Evolutionary conservation across 37 sponge, comb jelly and placozoan species (phyloP), one percentile per base, ranked within the genome.

Genomic region (Cliona cf. orientalis): DNA sequence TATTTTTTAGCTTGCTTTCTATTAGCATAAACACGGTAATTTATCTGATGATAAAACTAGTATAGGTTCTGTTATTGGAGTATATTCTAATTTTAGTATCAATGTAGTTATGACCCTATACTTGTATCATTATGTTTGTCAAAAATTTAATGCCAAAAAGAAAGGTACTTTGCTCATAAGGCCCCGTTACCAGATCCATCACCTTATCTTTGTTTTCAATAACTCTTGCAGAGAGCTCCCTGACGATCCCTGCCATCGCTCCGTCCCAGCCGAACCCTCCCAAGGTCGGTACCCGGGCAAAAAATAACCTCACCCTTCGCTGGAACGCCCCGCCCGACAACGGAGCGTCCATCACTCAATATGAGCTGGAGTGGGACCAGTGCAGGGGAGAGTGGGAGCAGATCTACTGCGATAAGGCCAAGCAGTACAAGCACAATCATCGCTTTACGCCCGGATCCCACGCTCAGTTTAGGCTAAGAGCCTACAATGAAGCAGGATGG

Each of bases 331-430:
- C 88, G 14, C 49, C 58, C 4, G 83, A 81, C 79, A 86, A 91
- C 67, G 92, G 92, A 26, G 60, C 88, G 35, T 69, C 89, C 11
- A 87, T 91, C 65, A 71, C 79, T 31, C 38, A 72, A 33, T 91
- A 87, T 59, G 38, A 32, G 19, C 62, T 91, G 75, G 88, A 91
- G 45, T 91, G 92, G 92, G 89, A 82, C 80, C 69, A 76, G 58
- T 75, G 68, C 70, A 58, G 69, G 33, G 77, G 72, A 3, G 70
- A 82, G 36, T 79, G 56, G 62, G 71, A 41, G 53, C 32, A 66
- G 40, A 33, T 91, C 45, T 79, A 67, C 70, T 28, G 43, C 11
- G 92, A 86, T 28, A 76, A 72, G 58, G 80, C 81, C 49, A 87
- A 82, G 35, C 84, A 91, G 74, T 79, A 37, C 63, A 86, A 83